Percentiles rank a stretch among this genome's conserved stretches.
phyloP scores from a whole-genome alignment of 2,888 invertebrate species.

The Nomada fucata region DNA sequence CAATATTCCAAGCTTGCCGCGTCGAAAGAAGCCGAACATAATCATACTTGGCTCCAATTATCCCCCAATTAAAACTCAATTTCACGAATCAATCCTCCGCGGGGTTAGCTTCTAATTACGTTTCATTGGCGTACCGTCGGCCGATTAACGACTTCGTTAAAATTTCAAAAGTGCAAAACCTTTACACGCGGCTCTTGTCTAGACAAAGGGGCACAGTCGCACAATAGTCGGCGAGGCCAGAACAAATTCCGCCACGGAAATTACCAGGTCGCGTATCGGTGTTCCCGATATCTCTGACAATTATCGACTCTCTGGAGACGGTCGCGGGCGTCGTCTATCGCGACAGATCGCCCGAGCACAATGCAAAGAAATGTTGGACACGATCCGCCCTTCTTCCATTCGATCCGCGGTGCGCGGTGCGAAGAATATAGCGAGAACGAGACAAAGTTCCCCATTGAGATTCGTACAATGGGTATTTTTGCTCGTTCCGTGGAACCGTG shows the following conservation, averaged over 20 bases:
- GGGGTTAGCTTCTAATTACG: neutral
- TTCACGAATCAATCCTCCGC: neutral
- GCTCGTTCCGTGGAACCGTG: neutral
- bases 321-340: conserved; percentile 4
- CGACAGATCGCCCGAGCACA: conserved; percentile 1
- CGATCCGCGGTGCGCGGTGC: neutral
- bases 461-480: conserved; percentile 18
- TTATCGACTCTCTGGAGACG: conserved; percentile 26
- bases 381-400: neutral
- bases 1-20: conserved; percentile 1
- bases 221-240: neutral
- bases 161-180: conserved; percentile 4
- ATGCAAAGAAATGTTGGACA: conserved; percentile 14
- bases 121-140: neutral
- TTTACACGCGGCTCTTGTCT: conserved; percentile 1
- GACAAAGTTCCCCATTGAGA: conserved; percentile 3
- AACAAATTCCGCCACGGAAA: conserved; percentile 43
- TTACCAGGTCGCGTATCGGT: conserved; percentile 32
- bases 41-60: neutral
- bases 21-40: neutral
- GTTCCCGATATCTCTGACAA: conserved; percentile 25
- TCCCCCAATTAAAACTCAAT: neutral
- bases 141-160: conserved; percentile 18
- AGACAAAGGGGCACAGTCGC: neutral
- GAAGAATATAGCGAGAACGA: conserved; percentile 7